These are phyloP conservation scores for Rhynchomys soricoides DNA, from an alignment of 2,113 vertebrate genomes.

Conservation along the genomic window DNA sequence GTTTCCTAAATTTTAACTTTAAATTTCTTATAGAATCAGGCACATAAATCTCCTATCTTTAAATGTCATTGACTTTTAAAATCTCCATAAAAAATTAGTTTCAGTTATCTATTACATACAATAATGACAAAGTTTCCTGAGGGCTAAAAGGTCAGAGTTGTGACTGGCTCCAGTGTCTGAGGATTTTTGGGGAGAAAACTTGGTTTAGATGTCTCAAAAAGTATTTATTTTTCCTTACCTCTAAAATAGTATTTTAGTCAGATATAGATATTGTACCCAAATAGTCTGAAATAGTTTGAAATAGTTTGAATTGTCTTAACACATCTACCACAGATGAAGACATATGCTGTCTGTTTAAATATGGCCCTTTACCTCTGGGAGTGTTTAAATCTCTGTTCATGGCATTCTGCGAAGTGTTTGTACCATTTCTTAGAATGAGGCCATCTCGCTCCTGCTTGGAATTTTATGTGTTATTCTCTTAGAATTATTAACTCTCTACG, in stretches of 20 bases:
- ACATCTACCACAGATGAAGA: background rate
- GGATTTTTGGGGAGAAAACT: background rate
- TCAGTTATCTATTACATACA: background rate
- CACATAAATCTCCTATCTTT: background rate
- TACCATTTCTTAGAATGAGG: background rate
- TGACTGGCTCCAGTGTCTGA: background rate
- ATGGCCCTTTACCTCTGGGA: background rate
- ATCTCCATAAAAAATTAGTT: background rate
- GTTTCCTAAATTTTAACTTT: background rate
- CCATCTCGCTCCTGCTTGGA: background rate
- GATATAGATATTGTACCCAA: background rate
- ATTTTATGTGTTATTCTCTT: background rate
- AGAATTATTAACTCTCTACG: background rate
- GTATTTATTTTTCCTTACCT: background rate
- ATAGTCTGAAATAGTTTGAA: too few relatives aligned
- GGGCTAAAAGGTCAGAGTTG: background rate
- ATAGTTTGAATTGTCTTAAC: too few relatives aligned
- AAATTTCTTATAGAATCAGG: background rate
- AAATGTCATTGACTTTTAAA: background rate
- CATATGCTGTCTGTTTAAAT: background rate
- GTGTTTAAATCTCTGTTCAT: background rate
- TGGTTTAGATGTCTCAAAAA: background rate
- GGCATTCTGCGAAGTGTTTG: background rate
- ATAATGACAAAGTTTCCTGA: background rate
- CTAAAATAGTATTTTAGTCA: conserved; percentile 1